Evolutionary conservation across 1,140 invertebrate species (phyloP).

Genomic region (Drosophila teissieri): DNA sequence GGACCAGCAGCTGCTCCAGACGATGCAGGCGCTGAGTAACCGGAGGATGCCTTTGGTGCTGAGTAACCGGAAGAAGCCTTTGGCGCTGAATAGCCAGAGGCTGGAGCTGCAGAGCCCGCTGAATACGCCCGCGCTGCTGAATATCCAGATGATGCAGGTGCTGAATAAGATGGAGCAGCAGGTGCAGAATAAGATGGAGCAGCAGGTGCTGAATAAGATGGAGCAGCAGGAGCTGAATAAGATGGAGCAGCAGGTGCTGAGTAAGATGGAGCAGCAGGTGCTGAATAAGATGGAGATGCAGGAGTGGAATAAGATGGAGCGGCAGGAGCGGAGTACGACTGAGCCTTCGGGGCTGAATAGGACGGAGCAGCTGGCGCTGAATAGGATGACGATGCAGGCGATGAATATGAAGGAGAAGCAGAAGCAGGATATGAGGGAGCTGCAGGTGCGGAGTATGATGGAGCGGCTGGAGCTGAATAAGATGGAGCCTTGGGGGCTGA

Average conservation of each 20-base stretch:
- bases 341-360: conserved; percentile 24
- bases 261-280: conserved; percentile 7
- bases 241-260: conserved; percentile 2
- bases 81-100: not conserved
- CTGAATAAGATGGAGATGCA: not conserved
- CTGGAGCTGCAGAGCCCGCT: not conserved
- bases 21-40: conserved; percentile 28
- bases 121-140: conserved; percentile 2
- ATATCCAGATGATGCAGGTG: conserved; percentile 1
- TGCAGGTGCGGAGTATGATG: conserved; percentile 15
- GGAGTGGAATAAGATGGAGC: conserved; percentile 20
- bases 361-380: conserved; percentile 8
- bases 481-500: too few species aligned
- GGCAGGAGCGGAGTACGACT: conserved; percentile 21
- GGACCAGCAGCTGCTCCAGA: conserved; percentile 9
- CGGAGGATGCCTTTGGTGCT: conserved; percentile 32
- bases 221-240: not conserved
- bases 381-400: conserved; percentile 3
- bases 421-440: not conserved
- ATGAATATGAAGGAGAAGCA: not conserved
- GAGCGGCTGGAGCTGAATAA: conserved; percentile 24
- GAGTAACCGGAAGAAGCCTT: conserved; percentile 28
- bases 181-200: conserved; percentile 13
- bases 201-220: conserved; percentile 27
- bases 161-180: conserved; percentile 14